Base-by-base conservation (phyloP, 2,888 invertebrate species). In the Heliconius hortense region DNA sequence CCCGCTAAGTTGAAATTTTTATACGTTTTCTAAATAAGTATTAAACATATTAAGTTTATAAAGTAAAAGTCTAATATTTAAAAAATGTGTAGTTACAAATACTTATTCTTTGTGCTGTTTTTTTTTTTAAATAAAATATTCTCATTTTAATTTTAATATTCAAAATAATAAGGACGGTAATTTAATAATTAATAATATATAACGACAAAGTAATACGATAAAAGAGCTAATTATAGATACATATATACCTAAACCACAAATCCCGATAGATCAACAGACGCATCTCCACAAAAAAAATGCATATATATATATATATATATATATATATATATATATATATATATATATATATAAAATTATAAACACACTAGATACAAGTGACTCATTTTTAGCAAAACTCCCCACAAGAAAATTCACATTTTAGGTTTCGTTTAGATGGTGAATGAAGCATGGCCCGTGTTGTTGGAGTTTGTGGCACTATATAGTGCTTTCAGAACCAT, bases 401-500 rank as follows among this genome's bases (percentile, higher is more conserved):
- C 80, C 79, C 15, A 81, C 24, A 76, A 56, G 66, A 75, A 72
- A 48, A 76, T 83, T 82, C 82, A 82, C 79, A 82, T 81, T 84
- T 82, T 78, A 83, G 81, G 80, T 82, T 83, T 79, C 84, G 82
- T 80, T 81, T 83, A 84, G 84, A 88, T 87, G 87, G 89, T 89
- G 90, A 90, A 89, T 89, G 90, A 90, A 88, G 88, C 83, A 89
- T 88, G 84, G 86, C 89, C 85, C 84, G 82, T 84, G 85, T 82
- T 85, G 84, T 84, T 86, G 86, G 86, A 88, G 87, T 90, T 89
- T 87, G 85, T 84, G 82, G 84, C 85, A 10, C 53, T 75, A 85
- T 86, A 90, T 86, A 90, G 88, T 88, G 88, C 89, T 89, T 84
- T 85, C 84, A 85, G 84, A 84, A 86, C 88, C 89, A 91, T 91